phyloP scores from a whole-genome alignment of 2,888 invertebrate species.

The Drosophila meridiana region DNA sequence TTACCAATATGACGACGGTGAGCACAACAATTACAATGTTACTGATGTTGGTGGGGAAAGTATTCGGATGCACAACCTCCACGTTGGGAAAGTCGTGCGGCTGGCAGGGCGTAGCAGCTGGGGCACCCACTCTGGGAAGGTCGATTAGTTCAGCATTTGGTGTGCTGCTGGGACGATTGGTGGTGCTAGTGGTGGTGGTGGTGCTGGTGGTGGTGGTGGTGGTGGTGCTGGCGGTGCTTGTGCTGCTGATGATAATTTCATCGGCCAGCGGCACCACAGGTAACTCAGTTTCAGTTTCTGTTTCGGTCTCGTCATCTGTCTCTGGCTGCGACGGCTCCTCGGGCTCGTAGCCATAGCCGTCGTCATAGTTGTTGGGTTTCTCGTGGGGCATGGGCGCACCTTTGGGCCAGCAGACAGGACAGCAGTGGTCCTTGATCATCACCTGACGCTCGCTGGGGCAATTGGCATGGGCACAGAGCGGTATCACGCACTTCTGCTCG shows the following conservation, averaged over 20 bases:
- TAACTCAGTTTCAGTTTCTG: constrained; percentile 5
- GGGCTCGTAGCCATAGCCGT: constrained; percentile 60
- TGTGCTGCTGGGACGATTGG: constrained; percentile 21
- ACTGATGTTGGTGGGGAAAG: constrained; percentile 11
- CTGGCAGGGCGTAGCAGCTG: constrained; percentile 32
- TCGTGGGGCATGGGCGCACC: constrained; percentile 76
- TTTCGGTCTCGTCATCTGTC: constrained; percentile 20
- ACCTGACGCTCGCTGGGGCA: constrained; percentile 81
- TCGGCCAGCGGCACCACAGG: constrained; percentile 7
- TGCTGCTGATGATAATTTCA: constrained; percentile 3
- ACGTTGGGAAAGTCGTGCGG: constrained; percentile 72
- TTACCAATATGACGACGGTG: constrained; percentile 48
- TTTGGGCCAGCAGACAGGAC: constrained; percentile 84
- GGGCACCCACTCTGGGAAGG: constrained; percentile 3
- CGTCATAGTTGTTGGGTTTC: constrained; percentile 54
- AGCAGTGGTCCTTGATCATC: constrained; percentile 78
- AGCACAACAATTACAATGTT: constrained; percentile 42
- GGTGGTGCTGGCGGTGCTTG: not conserved
- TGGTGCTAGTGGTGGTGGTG: constrained; percentile 10
- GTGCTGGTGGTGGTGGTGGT: constrained; percentile 3
- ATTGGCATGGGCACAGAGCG: constrained; percentile 79
- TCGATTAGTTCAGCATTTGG: constrained; percentile 9
- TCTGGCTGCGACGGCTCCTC: constrained; percentile 27
- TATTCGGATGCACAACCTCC: constrained; percentile 66
- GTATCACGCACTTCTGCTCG: constrained; percentile 79